Percentiles rank a stretch among this genome's conserved stretches.
phyloP scores from a whole-genome alignment of 2,113 vertebrate genomes.

The Zapus hudsonius region DNA sequence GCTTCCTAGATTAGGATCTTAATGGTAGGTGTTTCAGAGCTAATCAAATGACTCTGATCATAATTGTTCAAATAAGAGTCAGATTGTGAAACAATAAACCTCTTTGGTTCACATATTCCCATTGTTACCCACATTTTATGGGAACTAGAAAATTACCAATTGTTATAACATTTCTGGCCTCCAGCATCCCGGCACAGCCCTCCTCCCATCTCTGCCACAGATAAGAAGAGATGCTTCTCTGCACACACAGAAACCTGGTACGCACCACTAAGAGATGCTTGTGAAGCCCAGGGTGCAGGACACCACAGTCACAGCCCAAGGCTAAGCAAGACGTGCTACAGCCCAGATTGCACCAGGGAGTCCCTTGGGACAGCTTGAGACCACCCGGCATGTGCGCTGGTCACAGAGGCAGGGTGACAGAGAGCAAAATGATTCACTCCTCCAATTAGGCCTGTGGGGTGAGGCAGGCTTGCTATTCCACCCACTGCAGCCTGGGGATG shows the following conservation, averaged over 20 bases:
- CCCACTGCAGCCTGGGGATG: neutral
- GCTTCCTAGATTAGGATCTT: constrained; percentile 52
- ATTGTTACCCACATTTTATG: neutral
- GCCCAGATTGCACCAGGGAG: neutral
- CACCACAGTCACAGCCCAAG: neutral
- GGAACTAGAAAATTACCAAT: neutral
- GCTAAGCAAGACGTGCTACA: neutral
- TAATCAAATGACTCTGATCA: neutral
- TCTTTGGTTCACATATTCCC: neutral
- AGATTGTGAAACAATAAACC: constrained; percentile 56
- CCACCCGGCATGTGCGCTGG: neutral
- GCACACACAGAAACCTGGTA: neutral
- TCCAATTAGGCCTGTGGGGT: neutral
- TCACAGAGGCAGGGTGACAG: neutral
- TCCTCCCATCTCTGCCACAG: neutral
- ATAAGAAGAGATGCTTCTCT: neutral
- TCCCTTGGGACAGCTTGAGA: neutral
- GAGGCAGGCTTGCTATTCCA: neutral
- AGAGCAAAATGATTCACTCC: neutral
- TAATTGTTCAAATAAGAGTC: constrained; percentile 50
- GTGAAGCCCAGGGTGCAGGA: neutral
- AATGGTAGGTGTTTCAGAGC: constrained; percentile 45
- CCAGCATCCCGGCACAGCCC: neutral
- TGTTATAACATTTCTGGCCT: neutral
- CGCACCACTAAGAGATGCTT: neutral